Percentiles rank a stretch among this genome's conserved stretches.
Conservation (phyloP, 2,797 vertebrate species). For the Streptopelia turtur region DNA sequence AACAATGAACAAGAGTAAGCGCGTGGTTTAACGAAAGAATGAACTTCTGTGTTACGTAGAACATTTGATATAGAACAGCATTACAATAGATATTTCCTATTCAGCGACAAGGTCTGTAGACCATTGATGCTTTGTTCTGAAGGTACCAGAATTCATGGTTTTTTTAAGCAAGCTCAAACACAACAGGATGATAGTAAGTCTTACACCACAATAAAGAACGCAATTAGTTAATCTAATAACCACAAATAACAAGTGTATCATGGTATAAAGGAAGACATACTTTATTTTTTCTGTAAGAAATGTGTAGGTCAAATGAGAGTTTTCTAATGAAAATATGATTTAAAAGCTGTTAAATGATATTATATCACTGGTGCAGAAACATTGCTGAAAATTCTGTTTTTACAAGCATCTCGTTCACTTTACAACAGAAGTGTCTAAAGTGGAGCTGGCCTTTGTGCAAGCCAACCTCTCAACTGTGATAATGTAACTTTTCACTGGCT, state of each 20-base stretch:
- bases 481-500: not conserved
- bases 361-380: not conserved
- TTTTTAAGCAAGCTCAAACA: not conserved
- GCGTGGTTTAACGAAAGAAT: not conserved
- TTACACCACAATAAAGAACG: not conserved
- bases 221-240: not conserved
- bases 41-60: not conserved
- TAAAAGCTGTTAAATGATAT: not conserved
- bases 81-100: not conserved
- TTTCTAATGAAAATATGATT: not conserved
- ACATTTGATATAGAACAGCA: not conserved
- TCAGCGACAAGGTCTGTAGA: not conserved
- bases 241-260: not conserved
- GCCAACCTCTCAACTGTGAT: not conserved
- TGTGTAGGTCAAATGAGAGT: not conserved
- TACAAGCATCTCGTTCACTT: not conserved
- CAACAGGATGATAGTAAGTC: not conserved
- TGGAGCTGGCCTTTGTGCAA: not conserved
- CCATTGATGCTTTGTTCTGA: not conserved
- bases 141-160: not conserved
- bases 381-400: not conserved
- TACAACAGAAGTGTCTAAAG: not conserved
- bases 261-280: not conserved
- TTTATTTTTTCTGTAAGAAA: not conserved
- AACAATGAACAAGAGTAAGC: not conserved